These are phyloP conservation scores for Clarias laeviceps DNA, from an alignment of 2,797 vertebrate genomes.

Conservation along the genomic window DNA sequence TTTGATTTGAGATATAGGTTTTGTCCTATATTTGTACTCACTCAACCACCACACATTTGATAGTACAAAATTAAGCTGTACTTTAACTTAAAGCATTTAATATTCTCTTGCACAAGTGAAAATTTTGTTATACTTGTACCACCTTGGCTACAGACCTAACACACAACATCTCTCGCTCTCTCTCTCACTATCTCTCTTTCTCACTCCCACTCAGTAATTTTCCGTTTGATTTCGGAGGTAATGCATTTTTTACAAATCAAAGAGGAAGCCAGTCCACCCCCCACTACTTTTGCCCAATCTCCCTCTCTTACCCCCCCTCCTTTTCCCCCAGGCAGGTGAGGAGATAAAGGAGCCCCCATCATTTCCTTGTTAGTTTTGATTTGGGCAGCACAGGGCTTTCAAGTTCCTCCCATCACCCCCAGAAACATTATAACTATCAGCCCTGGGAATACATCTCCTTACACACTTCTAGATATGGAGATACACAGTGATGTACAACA, in stretches of 20 bases:
- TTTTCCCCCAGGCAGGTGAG: conserved; percentile 80
- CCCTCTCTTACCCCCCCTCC: conserved; percentile 67
- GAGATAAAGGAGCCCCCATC: conserved; percentile 88
- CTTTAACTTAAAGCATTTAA: neutral
- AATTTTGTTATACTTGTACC: neutral
- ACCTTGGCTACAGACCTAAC: neutral
- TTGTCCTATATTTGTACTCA: neutral
- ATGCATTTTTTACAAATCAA: conserved; percentile 94
- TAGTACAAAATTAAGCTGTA: neutral
- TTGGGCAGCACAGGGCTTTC: conserved; percentile 92
- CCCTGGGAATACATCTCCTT: conserved; percentile 84
- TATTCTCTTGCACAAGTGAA: conserved; percentile 8
- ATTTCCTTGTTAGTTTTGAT: conserved; percentile 98
- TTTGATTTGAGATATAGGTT: neutral
- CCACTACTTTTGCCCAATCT: conserved; percentile 58
- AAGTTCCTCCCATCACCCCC: conserved; percentile 94
- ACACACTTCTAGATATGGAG: conserved; percentile 70
- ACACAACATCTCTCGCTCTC: conserved; percentile 51
- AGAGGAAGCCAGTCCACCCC: conserved; percentile 79
- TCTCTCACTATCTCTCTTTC: conserved; percentile 67
- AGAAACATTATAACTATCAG: conserved; percentile 99
- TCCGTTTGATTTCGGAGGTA: conserved; percentile 91
- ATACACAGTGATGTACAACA: conserved; percentile 64
- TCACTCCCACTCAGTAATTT: conserved; percentile 82
- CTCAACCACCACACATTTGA: neutral